Evolutionary conservation across 2,113 vertebrate genomes (phyloP).

Genomic region (Chaetodon auriga): DNA sequence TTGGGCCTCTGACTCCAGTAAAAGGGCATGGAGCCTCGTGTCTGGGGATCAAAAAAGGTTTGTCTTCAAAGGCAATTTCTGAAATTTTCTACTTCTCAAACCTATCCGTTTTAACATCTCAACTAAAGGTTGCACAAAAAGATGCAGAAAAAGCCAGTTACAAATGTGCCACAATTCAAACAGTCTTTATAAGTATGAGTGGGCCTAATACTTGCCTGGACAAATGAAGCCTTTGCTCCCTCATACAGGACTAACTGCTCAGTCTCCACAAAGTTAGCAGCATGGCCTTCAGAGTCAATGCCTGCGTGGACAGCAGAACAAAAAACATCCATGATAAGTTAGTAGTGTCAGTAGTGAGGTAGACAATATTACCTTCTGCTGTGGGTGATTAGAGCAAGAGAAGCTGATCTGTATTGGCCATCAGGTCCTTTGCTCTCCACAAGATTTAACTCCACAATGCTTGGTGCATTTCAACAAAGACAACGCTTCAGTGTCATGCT

Average conservation of each 20-base stretch:
- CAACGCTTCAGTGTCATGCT: not conserved
- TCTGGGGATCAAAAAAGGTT: conserved; percentile 80
- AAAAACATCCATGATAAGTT: not conserved
- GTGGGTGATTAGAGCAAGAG: no score
- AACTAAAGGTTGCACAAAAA: not conserved
- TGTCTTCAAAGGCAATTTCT: not conserved
- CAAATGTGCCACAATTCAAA: not conserved
- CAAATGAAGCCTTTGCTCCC: conserved; percentile 92
- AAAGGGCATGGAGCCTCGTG: conserved; percentile 97
- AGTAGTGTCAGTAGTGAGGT: not conserved
- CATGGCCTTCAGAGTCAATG: conserved; percentile 97
- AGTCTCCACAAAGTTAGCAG: conserved; percentile 98
- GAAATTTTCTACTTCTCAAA: not conserved
- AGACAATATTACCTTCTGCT: not conserved
- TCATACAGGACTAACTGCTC: conserved; percentile 96
- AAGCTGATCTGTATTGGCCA: not conserved
- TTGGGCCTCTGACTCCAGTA: conserved; percentile 99
- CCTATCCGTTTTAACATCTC: not conserved
- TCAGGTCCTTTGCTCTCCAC: not conserved
- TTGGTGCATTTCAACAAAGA: not conserved
- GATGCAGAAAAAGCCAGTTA: not conserved
- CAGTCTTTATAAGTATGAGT: not conserved
- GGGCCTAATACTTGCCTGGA: conserved; percentile 84
- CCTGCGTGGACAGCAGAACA: conserved; percentile 79
- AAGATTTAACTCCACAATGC: not conserved